phyloP scores from a whole-genome alignment of 1,140 invertebrate species.

The Hypsibius dujardini region DNA sequence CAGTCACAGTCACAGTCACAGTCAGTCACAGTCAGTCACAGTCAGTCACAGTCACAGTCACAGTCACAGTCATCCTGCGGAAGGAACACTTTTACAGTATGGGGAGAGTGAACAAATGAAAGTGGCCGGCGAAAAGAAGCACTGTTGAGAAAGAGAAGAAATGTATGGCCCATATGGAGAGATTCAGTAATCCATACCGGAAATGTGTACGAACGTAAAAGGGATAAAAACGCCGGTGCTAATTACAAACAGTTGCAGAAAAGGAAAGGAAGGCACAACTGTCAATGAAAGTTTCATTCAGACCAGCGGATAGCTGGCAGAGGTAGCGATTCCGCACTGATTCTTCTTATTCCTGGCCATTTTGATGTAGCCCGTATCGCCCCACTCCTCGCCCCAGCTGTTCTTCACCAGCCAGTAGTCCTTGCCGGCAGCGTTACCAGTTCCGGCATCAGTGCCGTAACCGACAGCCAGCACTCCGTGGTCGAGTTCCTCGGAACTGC shows the following conservation, averaged over 20 bases:
- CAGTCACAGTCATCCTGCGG: too few species aligned
- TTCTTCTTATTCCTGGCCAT: conserved; percentile 72
- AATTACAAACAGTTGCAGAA: not conserved
- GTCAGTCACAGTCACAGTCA: too few species aligned
- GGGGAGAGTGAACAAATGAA: too few species aligned
- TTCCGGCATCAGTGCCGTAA: conserved; percentile 40
- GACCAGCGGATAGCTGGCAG: conserved; percentile 39
- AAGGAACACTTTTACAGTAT: too few species aligned
- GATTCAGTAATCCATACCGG: too few species aligned
- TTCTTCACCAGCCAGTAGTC: conserved; percentile 80
- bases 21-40: too few species aligned
- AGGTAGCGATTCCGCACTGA: conserved; percentile 68
- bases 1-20: too few species aligned
- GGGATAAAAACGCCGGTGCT: too few species aligned
- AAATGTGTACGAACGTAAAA: too few species aligned
- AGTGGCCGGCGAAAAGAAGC: too few species aligned
- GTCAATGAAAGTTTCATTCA: conserved; percentile 22
- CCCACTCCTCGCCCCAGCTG: conserved; percentile 69
- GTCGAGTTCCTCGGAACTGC: conserved; percentile 53
- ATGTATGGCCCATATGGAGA: too few species aligned
- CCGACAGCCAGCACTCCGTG: conserved; percentile 67
- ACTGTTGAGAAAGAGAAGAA: too few species aligned
- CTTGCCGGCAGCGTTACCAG: conserved; percentile 39
- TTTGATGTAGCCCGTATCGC: conserved; percentile 65
- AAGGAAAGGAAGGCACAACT: not conserved